Evolutionary conservation across 92 coral and sea anemone genomes (phyloP), one percentile per base, ranked within the genome.

Genomic region (Epizoanthus stellaris): DNA sequence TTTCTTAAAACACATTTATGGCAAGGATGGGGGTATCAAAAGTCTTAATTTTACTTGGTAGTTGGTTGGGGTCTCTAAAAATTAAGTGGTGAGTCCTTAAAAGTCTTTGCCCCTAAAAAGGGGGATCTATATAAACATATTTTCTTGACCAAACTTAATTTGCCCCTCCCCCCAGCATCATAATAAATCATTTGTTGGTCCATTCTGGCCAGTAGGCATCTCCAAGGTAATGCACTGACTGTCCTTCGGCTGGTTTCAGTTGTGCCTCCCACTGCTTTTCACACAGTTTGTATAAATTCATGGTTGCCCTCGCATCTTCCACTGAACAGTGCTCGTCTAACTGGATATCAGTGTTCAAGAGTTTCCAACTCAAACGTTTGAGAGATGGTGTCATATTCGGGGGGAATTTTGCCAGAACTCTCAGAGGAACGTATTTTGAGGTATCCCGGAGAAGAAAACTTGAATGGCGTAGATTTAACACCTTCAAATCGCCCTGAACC

Each of bases 191-290:
- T 23, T 70, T 84, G 49, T 88, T 85, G 1, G 99, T 96, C 99
- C 99, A 96, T 11, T 92, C 84, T 8, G 98, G 98, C 98, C 99
- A 96, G 85, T 87, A 96, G 10, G 91, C 89, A 91, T 96, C 98
- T 61, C 91, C 88, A 49, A 94, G 90, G 60, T 96, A 96, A 15
- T 82, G 82, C 21, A 59, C 43, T 19, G 89, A 86, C 43, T 69
- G 43, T 36, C 84, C 86, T 38, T 58, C 77, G 15, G 63, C 80
- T 3, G 93, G 95, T 54, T 67, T 74, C 2, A 86, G 59, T 17
- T 88, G 91, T 16, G 82, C 81, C 73, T 94, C 98, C 98, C 99
- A 96, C 87, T 91, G 92, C 17, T 54, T 23, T 68, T 96, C 97
- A 81, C 96, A 94, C 30, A 88, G 86, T 83, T 84, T 94, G 77